Evolutionary conservation across 2,797 vertebrate genomes (phyloP), one percentile per base, ranked within the genome.

Genomic region (Chrosomus eos): DNA sequence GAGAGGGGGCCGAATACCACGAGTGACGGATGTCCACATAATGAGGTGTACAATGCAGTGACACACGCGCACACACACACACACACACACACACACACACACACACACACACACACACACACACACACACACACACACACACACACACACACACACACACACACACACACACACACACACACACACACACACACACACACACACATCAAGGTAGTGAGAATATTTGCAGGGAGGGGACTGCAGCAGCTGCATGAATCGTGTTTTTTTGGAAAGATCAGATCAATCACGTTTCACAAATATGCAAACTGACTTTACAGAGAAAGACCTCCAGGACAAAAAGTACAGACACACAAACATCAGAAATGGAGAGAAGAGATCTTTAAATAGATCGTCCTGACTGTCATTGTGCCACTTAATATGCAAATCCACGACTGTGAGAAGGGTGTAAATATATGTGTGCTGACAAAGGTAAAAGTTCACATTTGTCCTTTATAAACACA

Each of bases 401-500:
- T 38, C 80, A 51, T 81, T 71, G 79, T 70, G 66, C 33, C n/a
- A 40, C 33, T 71, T 71, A 28, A 71, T 81, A 55, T 43, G n/a
- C 45, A 71, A 55, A 81, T 28, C 9, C 18, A 60, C 10, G 5
- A 53, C 67, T 21, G 67, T 5, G 66, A 81, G 48, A 14, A 31
- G 45, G 16, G 36, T 16, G 23, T 58, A 21, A 58, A 21, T 68
- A 14, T 1, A 9, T 10, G 18, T 80, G 74, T 36, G 58, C 33
- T 64, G 68, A 28, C 51, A 53, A 55, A 76, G 43, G 51, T 10
- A 51, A 84, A 87, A 80, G 76, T 58, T 53, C 51, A 75, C 18
- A 31, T 55, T 53, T 38, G n/a, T 67, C 67, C 26, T 55, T 72
- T 51, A 80, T 74, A 74, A 74, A 71, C 68, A 71, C 68, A 74